A percentile compares a stretch with the other conserved stretches of the same genome.
phyloP scores from a whole-genome alignment of 2,797 vertebrate genomes.

The Fundulus diaphanus region DNA sequence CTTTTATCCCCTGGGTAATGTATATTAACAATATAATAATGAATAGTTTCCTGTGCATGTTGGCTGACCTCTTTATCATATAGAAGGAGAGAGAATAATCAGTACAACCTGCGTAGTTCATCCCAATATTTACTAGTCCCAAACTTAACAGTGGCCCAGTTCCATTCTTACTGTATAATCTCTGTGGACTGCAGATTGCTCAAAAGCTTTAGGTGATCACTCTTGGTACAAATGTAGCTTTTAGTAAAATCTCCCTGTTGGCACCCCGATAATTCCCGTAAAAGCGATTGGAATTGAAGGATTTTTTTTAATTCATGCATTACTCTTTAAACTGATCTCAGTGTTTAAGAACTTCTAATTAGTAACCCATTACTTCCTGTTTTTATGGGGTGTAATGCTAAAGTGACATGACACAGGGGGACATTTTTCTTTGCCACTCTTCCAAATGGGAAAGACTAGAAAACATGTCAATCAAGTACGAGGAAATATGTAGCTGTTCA shows the following conservation, averaged over 20 bases:
- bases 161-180: constrained; percentile 55
- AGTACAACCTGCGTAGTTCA: constrained; percentile 29
- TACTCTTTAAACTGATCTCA: neutral
- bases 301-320: too few relatives aligned
- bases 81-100: constrained; percentile 9
- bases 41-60: constrained; percentile 20
- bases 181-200: constrained; percentile 50
- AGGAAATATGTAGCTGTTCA: too few relatives aligned
- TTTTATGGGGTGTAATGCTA: neutral
- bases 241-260: neutral
- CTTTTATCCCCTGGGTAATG: neutral
- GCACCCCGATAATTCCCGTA: too few relatives aligned
- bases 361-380: neutral
- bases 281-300: too few relatives aligned
- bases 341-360: neutral
- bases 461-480: too few relatives aligned
- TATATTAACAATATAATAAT: neutral
- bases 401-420: neutral
- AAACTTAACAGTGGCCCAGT: constrained; percentile 47
- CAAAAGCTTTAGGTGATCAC: constrained; percentile 21
- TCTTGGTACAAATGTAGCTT: neutral
- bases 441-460: too few relatives aligned
- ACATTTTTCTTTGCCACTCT: neutral
- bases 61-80: constrained; percentile 42
- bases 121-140: constrained; percentile 61